phyloP scores from a whole-genome alignment of 2,113 vertebrate species.

The human region GRCh38 chr13:33975501-33976000 shows the following conservation, averaged over 20 bases:
- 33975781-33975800: background rate
- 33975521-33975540: background rate
- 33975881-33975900: background rate
- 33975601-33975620: background rate
- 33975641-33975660: background rate
- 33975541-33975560: background rate
- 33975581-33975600: background rate
- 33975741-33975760: background rate
- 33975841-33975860: background rate
- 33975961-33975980: background rate
- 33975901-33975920: background rate
- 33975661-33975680: background rate
- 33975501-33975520: background rate
- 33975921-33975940: background rate
- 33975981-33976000: background rate
- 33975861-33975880: background rate
- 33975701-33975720: background rate
- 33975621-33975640: background rate
- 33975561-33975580: background rate
- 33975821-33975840: background rate
- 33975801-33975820: background rate
- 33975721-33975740: background rate
- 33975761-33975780: background rate
- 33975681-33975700: background rate
- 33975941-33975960: background rate